Conservation (phyloP, 1,140 invertebrate genomes). For the Neelides sp. region DNA sequence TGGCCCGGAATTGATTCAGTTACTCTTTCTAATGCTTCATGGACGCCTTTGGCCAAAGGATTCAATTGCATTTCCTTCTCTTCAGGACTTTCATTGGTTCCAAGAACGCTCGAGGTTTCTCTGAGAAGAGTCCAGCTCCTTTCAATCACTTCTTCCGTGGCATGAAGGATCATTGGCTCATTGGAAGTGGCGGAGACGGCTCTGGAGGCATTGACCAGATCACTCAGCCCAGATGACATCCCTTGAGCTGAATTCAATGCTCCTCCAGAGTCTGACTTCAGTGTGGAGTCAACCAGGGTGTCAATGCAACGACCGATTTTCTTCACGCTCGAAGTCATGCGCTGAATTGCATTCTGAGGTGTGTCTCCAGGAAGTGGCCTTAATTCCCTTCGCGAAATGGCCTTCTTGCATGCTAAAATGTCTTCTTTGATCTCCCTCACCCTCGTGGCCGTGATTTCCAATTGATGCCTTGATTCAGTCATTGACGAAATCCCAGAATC, state of each 20-base stretch:
- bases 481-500: constrained; percentile 58
- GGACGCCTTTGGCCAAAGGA: constrained; percentile 49
- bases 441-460: constrained; percentile 55
- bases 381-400: constrained; percentile 54
- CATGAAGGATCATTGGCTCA: constrained; percentile 15
- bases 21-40: constrained; percentile 43
- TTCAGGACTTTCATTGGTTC: constrained; percentile 11
- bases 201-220: constrained; percentile 23
- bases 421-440: constrained; percentile 68
- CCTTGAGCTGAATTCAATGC: constrained; percentile 23
- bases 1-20: constrained; percentile 46
- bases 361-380: constrained; percentile 53
- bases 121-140: constrained; percentile 26
- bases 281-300: constrained; percentile 21
- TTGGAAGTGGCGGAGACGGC: constrained; percentile 22
- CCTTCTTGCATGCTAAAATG: constrained; percentile 61
- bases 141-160: constrained; percentile 28
- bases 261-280: constrained; percentile 9
- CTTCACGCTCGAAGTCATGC: constrained; percentile 21
- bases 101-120: constrained; percentile 19
- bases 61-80: constrained; percentile 44
- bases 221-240: constrained; percentile 24
- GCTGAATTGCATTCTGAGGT: constrained; percentile 27
- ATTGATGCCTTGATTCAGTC: constrained; percentile 33
- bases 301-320: constrained; percentile 21